Base-by-base conservation (phyloP, 2,888 invertebrate genomes). In the Sympetrum striolatum region DNA sequence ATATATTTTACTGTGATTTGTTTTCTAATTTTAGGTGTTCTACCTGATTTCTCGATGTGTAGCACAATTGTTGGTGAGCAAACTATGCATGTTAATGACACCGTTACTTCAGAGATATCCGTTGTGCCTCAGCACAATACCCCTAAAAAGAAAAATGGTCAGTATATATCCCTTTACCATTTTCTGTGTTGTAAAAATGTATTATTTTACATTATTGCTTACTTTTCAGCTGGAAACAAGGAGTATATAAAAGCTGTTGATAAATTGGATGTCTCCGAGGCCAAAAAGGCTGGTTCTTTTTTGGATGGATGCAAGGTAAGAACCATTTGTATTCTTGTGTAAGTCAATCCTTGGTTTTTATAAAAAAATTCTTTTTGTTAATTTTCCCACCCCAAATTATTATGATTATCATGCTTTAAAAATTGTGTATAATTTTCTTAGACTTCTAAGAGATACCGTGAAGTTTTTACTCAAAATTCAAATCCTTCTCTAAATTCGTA, bases 231-330 rank as follows among this genome's bases (percentile, higher is more conserved):
- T 64, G 86, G 86, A 8, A 60, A 39, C 48, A 81, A 80, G 58
- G 90, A 80, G 18, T 31, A 90, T 80, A n/a, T 91, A 35, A 91
- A 91, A 35, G 90, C 91, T 15, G 80, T 93, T 25, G 93, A 93
- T 35, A 91, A 91, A 90, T 94, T 97, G 80, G 96, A 97, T 92
- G 94, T 97, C 92, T 95, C 95, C 90, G 94, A 95, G 91, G 96
- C 96, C 1, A 96, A 96, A 93, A 95, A 95, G 93, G 96, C 96
- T 91, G 98, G 98, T 58, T 95, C 96, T 91, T 98, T 98, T 93
- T 95, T 98, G 91, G 98, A 98, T 94, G 98, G 98, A 90, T 98
- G 98, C 93, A 97, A 96, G 94, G 97, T 91, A 31, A 31, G 5
- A 81, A 73, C 14, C 22, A 73, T 14, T 12, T 73, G 12, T 31